Evolutionary conservation across 2,113 vertebrate genomes (phyloP).

Genomic region (Brachypodius melanocephalos): DNA sequence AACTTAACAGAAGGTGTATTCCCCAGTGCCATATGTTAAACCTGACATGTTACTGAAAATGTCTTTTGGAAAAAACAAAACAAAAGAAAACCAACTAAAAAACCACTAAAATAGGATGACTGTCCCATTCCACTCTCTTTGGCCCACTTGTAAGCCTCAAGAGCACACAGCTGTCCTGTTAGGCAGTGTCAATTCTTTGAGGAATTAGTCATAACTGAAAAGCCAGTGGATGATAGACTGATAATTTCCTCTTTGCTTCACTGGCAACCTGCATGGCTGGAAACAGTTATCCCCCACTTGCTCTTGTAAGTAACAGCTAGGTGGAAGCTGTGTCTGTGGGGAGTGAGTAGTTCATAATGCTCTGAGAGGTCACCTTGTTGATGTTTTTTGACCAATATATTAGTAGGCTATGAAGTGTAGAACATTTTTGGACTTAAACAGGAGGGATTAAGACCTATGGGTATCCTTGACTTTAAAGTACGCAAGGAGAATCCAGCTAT

Average conservation of each 20-base stretch:
- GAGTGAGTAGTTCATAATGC: not conserved
- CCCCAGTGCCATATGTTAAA: constrained; percentile 37
- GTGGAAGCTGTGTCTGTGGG: not conserved
- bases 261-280: not conserved
- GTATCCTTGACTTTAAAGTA: not conserved
- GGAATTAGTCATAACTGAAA: not conserved
- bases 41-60: not conserved
- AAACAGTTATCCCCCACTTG: not conserved
- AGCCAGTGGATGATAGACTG: not conserved
- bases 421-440: not conserved
- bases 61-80: not conserved
- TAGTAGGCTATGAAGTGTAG: not conserved
- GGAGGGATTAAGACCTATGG: not conserved
- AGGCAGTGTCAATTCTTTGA: not conserved
- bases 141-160: not conserved
- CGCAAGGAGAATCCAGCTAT: not conserved
- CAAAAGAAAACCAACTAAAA: not conserved
- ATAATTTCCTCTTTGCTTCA: not conserved
- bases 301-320: not conserved
- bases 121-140: not conserved
- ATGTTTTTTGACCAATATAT: not conserved
- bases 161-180: rapidly evolving
- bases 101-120: not conserved
- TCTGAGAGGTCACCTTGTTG: not conserved
- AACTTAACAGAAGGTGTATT: constrained; percentile 47